phyloP scores from a whole-genome alignment of 2,113 vertebrate species.

The Erythrocercus mccallii region DNA sequence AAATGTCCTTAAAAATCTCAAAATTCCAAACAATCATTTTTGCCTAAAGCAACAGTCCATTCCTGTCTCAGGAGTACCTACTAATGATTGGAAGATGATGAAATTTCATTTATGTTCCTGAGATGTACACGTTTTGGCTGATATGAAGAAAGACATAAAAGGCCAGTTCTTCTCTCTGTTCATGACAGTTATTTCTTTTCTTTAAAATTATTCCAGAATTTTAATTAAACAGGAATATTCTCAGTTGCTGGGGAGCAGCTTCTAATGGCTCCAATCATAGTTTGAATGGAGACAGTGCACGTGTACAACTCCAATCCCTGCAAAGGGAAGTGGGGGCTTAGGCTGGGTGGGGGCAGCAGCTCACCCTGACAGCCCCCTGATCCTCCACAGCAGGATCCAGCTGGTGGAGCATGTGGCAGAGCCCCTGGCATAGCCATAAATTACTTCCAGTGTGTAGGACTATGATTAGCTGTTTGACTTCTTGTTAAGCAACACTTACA shows the following conservation, averaged over 20 bases:
- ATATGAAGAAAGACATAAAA: not conserved
- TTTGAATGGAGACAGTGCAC: not conserved
- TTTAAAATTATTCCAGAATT: not conserved
- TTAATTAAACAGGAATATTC: not conserved
- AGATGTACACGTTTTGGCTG: not conserved
- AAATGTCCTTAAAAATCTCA: not conserved
- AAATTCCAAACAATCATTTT: not conserved
- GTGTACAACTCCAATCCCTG: not conserved
- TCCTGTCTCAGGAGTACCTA: not conserved
- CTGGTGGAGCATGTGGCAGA: not conserved
- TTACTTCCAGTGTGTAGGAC: not conserved
- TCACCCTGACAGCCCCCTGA: not conserved
- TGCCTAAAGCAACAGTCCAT: not conserved
- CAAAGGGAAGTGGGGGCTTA: not conserved
- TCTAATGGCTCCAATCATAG: not conserved
- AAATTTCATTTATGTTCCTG: not conserved
- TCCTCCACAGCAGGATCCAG: not conserved
- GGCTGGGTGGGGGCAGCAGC: not conserved
- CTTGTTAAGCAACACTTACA: constrained; percentile 40
- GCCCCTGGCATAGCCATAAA: not conserved
- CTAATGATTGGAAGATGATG: not conserved
- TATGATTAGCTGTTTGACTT: constrained; percentile 46
- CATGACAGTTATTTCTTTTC: not conserved
- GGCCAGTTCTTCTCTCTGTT: not conserved
- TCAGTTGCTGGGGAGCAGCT: not conserved